Percentiles rank a stretch among this genome's conserved stretches.
phyloP scores from a whole-genome alignment of 2,888 invertebrate genomes.

The Griposia aprilina region DNA sequence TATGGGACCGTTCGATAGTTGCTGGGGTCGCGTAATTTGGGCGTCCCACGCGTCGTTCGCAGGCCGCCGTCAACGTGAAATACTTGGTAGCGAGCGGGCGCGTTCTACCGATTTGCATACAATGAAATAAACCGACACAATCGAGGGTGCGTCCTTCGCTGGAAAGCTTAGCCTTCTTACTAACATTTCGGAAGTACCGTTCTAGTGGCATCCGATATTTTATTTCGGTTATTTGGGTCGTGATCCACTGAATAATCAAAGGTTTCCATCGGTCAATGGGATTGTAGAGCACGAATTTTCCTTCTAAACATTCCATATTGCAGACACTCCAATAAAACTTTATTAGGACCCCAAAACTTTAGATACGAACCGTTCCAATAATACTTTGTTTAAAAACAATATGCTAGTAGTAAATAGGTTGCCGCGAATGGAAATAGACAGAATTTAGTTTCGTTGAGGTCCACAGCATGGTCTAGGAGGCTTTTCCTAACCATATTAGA shows the following conservation, averaged over 20 bases:
- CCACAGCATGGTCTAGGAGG: background rate
- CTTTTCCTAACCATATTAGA: background rate
- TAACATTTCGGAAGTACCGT: conserved; percentile 87
- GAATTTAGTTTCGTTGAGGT: background rate
- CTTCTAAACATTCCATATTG: conserved; percentile 46
- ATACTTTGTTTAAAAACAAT: conserved; percentile 25
- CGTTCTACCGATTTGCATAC: conserved; percentile 85
- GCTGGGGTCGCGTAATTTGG: conserved; percentile 80
- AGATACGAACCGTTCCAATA: conserved; percentile 18
- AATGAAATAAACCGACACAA: conserved; percentile 82
- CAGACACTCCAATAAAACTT: conserved; percentile 45
- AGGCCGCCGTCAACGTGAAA: conserved; percentile 78
- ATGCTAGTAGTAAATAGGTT: conserved; percentile 12
- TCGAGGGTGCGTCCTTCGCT: conserved; percentile 81
- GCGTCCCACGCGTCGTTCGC: conserved; percentile 76
- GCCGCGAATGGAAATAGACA: background rate
- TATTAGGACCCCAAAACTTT: conserved; percentile 33
- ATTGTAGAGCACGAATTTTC: conserved; percentile 49
- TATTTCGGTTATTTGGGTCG: conserved; percentile 75
- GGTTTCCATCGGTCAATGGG: conserved; percentile 63
- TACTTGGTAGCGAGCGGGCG: conserved; percentile 85
- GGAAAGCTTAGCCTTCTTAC: conserved; percentile 78
- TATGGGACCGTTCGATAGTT: conserved; percentile 79
- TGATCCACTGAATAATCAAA: conserved; percentile 64
- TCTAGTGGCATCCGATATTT: conserved; percentile 77